These are phyloP conservation scores for Drosophila rellima DNA, from an alignment of 2,888 invertebrate genomes.

Conservation along the genomic window DNA sequence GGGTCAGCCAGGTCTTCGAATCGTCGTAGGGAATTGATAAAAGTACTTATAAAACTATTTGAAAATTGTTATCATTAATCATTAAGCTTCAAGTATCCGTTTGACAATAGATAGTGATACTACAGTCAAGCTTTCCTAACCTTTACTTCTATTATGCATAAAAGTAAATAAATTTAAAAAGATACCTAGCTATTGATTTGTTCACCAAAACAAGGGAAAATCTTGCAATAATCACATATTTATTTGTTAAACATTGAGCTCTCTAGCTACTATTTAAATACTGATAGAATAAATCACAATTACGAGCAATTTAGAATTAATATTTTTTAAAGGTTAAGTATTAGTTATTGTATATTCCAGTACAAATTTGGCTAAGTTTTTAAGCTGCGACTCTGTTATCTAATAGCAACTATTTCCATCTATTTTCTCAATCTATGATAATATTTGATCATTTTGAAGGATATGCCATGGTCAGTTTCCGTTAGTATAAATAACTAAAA, in stretches of 20 bases:
- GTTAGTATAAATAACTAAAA: not conserved
- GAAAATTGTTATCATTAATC: not conserved
- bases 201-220: rapidly evolving
- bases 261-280: not conserved
- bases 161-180: not conserved
- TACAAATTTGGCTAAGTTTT: too few species aligned
- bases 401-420: too few species aligned
- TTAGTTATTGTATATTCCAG: too few species aligned
- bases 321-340: too few species aligned
- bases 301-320: not conserved
- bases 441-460: not conserved
- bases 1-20: not conserved
- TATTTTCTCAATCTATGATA: not conserved
- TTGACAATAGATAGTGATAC: not conserved
- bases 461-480: slow-evolving; percentile 2
- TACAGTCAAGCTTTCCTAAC: not conserved
- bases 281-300: not conserved
- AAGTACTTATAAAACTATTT: not conserved
- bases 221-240: not conserved
- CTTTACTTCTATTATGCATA: not conserved
- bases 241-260: not conserved
- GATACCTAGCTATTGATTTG: not conserved
- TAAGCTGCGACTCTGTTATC: too few species aligned
- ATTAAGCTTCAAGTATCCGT: not conserved
- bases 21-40: not conserved